Conservation (phyloP, 2,113 vertebrate genomes). For the Brienomyrus brachyistius region DNA sequence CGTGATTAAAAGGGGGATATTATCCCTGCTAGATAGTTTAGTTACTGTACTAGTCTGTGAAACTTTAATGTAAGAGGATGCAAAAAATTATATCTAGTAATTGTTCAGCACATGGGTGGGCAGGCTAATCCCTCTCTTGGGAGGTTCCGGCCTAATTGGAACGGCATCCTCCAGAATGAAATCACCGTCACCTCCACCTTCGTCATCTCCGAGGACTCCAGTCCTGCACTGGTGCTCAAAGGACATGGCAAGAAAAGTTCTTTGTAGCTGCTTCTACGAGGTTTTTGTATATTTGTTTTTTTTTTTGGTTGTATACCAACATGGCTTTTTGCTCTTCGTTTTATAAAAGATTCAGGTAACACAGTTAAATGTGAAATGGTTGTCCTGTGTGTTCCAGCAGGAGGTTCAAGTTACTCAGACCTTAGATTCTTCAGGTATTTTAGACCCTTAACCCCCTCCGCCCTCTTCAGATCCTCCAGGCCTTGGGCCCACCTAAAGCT, state of each 20-base stretch:
- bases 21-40: neutral
- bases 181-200: neutral
- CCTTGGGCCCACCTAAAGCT: neutral
- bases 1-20: slow-evolving; percentile 15
- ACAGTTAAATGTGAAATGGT: neutral
- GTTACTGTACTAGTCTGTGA: neutral
- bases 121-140: neutral
- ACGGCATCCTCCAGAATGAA: neutral
- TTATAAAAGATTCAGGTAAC: neutral
- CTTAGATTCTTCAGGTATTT: neutral
- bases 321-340: neutral
- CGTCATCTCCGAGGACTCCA: neutral
- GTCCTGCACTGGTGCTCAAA: neutral
- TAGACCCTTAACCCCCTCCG: neutral
- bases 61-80: neutral
- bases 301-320: neutral
- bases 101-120: neutral
- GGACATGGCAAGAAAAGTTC: neutral
- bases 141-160: neutral
- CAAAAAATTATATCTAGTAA: neutral
- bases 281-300: neutral
- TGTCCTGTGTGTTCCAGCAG: neutral
- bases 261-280: neutral
- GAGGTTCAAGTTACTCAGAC: neutral
- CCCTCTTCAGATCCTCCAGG: neutral